Conservation (phyloP, 2,797 vertebrate species). For the Triplophysa yarkandensis region DNA sequence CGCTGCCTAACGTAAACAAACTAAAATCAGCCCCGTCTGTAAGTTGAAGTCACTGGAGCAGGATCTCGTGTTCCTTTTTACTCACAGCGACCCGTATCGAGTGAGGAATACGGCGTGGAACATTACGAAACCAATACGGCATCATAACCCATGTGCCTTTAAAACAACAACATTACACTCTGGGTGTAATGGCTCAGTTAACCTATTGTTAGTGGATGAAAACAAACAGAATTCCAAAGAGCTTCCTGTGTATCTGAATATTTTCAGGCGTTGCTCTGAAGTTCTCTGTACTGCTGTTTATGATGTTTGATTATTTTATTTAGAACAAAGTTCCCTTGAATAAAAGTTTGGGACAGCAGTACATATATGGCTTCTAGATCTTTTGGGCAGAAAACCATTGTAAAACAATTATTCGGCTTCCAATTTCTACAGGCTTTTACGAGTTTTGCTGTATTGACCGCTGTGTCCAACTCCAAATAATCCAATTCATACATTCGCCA, state of each 20-base stretch:
- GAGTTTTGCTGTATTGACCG: background rate
- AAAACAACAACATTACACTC: conserved; percentile 8
- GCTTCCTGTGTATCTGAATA: background rate
- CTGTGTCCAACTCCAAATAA: too few relatives aligned
- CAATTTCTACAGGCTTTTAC: too few relatives aligned
- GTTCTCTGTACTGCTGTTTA: background rate
- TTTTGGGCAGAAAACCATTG: too few relatives aligned
- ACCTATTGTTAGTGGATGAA: conserved; percentile 1
- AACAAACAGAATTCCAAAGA: conserved; percentile 25
- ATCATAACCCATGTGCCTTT: conserved; percentile 6
- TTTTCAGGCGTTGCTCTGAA: conserved; percentile 15
- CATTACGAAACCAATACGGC: background rate
- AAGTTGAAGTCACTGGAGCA: background rate
- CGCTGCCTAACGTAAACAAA: conserved; percentile 46
- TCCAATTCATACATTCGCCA: too few relatives aligned
- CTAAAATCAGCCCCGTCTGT: conserved; percentile 16
- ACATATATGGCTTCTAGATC: too few relatives aligned
- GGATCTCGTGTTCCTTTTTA: background rate
- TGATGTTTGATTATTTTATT: background rate
- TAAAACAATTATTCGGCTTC: too few relatives aligned
- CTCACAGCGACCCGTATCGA: background rate
- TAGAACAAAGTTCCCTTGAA: conserved; percentile 4
- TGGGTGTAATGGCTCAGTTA: background rate
- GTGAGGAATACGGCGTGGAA: background rate
- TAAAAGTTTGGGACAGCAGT: too few relatives aligned